Evolutionary conservation across 1,140 invertebrate species (phyloP), one percentile per base, ranked within the genome.

Genomic region (Caenorhabditis tropicalis): DNA sequence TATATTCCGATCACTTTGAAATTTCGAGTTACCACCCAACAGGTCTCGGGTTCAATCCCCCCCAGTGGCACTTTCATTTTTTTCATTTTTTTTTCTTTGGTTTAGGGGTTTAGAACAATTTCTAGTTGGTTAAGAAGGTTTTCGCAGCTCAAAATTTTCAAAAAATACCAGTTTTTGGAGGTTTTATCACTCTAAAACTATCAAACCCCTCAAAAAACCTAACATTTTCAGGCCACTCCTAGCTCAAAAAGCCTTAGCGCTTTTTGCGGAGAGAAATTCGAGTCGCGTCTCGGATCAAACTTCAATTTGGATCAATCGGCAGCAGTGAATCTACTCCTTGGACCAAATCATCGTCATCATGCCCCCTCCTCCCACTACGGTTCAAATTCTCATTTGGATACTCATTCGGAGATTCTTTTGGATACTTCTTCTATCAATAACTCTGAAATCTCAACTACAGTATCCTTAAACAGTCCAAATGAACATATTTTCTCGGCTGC

Each of bases 261-360:
- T 12, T 74, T 19, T 24, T 43, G 36, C n/a, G 65, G 65, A 0
- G 65, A 74, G 29, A 74, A 74, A 43, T 83, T 49, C 39, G 56
- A 83, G 46, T 70, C 46, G 1, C 48, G 79, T 6, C 79, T 81
- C 2, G 79, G 79, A 51, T 29, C 33, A 19, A 81, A 81, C 33
- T 81, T 81, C 79, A 81, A 81, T 39, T 81, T 81, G 79, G 51
- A 81, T 12, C 79, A 51, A 33, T 33, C 29, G 3, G 48, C 79
- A 1, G 51, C 79, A 15, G 51, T 81, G 19, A 81, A 51, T 21
- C 27, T 81, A 3, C 48, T 81, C 19, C 29, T 81, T 1, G 48
- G 79, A 39, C 29, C 51, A 29, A 5, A 36, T 6, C 51, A 81
- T 48, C 51, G 79, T 16, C 29, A 51, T 2, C 24, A n/a, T n/a